Percentiles rank a stretch among this genome's conserved stretches.
phyloP scores from a whole-genome alignment of 2,797 vertebrate species.

The Propithecus perrieri region DNA sequence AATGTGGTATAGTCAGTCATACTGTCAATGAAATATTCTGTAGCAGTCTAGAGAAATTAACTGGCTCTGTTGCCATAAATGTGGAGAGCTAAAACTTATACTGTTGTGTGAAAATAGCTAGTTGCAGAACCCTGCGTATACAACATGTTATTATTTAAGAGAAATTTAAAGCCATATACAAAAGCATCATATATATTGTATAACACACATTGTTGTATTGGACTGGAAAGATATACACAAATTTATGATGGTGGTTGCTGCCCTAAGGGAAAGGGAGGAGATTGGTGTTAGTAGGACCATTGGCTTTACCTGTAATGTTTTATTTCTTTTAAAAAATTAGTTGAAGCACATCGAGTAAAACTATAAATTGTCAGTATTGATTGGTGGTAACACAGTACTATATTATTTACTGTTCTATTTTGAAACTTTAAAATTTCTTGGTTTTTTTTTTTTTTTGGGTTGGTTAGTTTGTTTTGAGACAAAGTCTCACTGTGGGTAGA shows the following conservation, averaged over 20 bases:
- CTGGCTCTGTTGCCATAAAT: neutral
- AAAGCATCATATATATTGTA: neutral
- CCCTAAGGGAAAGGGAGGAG: neutral
- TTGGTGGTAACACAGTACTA: neutral
- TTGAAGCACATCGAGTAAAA: neutral
- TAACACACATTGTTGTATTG: neutral
- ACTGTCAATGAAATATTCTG: neutral
- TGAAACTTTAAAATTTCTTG: constrained; percentile 31
- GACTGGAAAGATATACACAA: neutral
- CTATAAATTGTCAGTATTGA: neutral
- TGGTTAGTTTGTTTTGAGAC: too few species aligned
- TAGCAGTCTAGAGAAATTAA: neutral
- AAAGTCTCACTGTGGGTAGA: too few species aligned
- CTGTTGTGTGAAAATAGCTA: neutral
- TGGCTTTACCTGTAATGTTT: neutral
- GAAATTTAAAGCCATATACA: neutral
- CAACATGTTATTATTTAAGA: neutral
- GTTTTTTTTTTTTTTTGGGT: too few species aligned
- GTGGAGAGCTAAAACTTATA: neutral
- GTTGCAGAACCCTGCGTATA: neutral
- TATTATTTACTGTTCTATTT: constrained; percentile 11
- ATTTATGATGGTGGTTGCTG: neutral
- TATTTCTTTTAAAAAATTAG: neutral
- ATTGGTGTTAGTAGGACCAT: neutral
- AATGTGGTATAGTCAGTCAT: neutral